Evolutionary conservation across 2,113 vertebrate species (phyloP).

Genomic region (Podarcis cretensis): DNA sequence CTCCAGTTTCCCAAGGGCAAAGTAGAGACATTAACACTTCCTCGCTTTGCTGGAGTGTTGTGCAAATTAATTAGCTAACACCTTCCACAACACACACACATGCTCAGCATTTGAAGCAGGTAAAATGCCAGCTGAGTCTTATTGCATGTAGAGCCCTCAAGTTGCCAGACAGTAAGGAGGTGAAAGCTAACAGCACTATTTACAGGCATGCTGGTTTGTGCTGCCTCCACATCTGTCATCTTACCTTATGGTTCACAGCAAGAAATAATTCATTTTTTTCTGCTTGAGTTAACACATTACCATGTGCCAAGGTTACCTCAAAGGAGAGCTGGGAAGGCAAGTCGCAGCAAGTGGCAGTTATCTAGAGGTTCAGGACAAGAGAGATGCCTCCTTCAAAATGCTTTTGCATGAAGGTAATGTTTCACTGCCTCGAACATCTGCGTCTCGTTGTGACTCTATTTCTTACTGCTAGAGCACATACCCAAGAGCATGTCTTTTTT

Average conservation of each 20-base stretch:
- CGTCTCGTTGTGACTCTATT: not conserved
- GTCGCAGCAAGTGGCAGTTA: conserved; percentile 3
- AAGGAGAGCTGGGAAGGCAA: conserved; percentile 23
- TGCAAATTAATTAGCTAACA: conserved; percentile 5
- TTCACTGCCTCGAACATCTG: not conserved
- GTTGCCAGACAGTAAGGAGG: not conserved
- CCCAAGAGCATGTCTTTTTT: not conserved
- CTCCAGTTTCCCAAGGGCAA: not conserved
- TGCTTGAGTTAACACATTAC: conserved; percentile 25
- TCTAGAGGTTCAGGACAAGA: not conserved
- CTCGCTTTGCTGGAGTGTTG: not conserved
- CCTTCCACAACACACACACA: rapidly evolving
- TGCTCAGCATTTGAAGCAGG: conserved; percentile 1
- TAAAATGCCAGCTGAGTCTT: not conserved
- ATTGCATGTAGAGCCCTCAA: not conserved
- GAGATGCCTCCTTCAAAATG: not conserved
- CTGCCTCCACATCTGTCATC: conserved; percentile 9
- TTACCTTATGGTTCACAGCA: conserved; percentile 4
- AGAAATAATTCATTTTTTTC: conserved; percentile 29
- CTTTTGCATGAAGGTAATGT: not conserved
- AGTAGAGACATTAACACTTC: not conserved
- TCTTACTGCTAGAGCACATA: not conserved
- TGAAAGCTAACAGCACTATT: not conserved
- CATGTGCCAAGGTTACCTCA: not conserved
- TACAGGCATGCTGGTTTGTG: not conserved